Evolutionary conservation across 2,888 invertebrate species (phyloP), one percentile per base, ranked within the genome.

Genomic region (Ptychoptera contaminata): DNA sequence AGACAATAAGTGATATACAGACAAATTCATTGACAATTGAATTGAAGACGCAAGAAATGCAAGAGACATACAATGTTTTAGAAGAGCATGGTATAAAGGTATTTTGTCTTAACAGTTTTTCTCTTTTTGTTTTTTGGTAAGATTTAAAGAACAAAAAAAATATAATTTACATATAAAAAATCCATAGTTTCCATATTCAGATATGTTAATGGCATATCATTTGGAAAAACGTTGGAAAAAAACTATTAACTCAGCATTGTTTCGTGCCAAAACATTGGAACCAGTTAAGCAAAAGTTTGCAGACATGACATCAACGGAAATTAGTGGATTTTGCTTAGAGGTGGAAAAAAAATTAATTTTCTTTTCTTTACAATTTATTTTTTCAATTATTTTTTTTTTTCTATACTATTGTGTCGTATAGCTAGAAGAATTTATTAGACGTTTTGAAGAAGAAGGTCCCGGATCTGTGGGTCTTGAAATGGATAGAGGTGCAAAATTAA

Each of bases 271-370:
- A 48, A 78, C 79, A 2, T 62, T 86, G 34, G 79, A 82, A 56
- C 75, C 79, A 45, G 86, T 87, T n/a, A 91, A 88, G 58, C 81
- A 81, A 44, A 79, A 84, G 56, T 93, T 91, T 65, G 83, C 85
- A 9, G 77, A 81, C 56, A 71, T 90, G 55, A 91, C 86, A 32
- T 71, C 79, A 42, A 67, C 72, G 0, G 81, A 90, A 61, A 88
- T 91, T 49, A 51, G 55, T 6, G 47, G 49, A 8, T 65, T 66
- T 50, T 58, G 58, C 48, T 48, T 53, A 41, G 63, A 66, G 57
- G 65, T 65, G 55, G n/a, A n/a, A n/a, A n/a, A n/a, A n/a, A n/a
- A 53, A 55, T 55, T 29, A 6, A n/a, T 11, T n/a, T 2, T 40
- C 1, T 32, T 32, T 11, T 11, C 4, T n/a, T 9, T 9, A 11